Evolutionary conservation across 2,113 vertebrate species (phyloP), one percentile per base, ranked within the genome.

Genomic region (Rhombomys opimus): DNA sequence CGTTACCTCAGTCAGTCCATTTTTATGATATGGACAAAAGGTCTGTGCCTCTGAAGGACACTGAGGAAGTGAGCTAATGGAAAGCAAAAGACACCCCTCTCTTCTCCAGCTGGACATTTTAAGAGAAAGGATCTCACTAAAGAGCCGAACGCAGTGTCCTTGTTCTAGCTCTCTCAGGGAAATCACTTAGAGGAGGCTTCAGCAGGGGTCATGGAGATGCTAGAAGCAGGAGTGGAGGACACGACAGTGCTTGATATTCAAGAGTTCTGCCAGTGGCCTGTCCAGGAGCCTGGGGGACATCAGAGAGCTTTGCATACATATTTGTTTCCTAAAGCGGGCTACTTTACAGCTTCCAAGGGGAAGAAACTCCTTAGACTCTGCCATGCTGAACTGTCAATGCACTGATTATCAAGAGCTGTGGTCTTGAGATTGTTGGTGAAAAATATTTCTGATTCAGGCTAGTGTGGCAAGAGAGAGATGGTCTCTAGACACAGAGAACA

Each of bases 231-330:
- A 81, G 76, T 1, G 23, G 17, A 81, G 76, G 2, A 52, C 63
- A 81, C 14, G 46, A 32, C 67, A 81, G 38, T 52, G 27, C 11
- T 10, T n/a, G 2, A 32, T 25, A 11, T 57, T 23, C 22, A 81
- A 22, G 54, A 52, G 41, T 52, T 87, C 23, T 92, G 15, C 30
- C 59, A 27, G 10, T 25, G 17, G 11, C 8, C 65, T 35, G 7
- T 0, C 2, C 63, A 12, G 41, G 30, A 85, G 9, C 11, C 46
- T 25, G 65, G 25, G 14, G 25, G 38, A 1, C 0, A 73, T 50
- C 6, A 15, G 59, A 6, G 63, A 20, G 23, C 2, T 65, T 1
- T n/a, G 12, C 23, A 27, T 81, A 1, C 2, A 0, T 68, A 20
- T 46, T 30, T 70, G 17, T 10, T 68, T 11, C 25, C 35, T 95